Base-by-base conservation (phyloP, 2,888 invertebrate species). In the Choreutis nemorana region DNA sequence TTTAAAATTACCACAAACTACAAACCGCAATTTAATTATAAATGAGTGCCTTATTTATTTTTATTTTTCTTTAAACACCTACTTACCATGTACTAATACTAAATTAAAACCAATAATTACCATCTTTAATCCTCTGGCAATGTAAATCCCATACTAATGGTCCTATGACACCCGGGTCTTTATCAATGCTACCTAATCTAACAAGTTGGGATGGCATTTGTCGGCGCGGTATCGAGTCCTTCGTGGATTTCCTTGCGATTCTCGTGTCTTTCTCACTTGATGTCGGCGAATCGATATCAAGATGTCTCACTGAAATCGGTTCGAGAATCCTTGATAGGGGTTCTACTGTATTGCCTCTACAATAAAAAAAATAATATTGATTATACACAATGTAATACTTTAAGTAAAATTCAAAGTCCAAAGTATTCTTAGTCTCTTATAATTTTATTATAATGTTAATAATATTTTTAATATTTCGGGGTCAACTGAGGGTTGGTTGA, bases 121-220 rank as follows among this genome's bases (percentile, higher is more conserved):
- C 66, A 50, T 81, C 82, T 36, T 82, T 81, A 26, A 87, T 71
- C 44, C 85, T 81, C 55, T 88, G 88, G 49, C 87, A 86, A 50
- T 90, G 89, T 33, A 89, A 73, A 54, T 89, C 89, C 91, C 91
- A 92, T 4, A 91, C 91, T 29, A 91, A 68, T 0, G 92, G 92
- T 0, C 92, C 91, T 16, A 92, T 83, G 3, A 91, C 87, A 1
- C 92, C 92, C 0, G 92, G 91, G 65, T 92, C 92, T 24, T 86
- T 85, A 42, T 86, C 87, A 28, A 87, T 82, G 52, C 92, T 92
- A 28, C 87, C 87, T 23, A 89, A 83, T 15, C 90, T 72, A 2
- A 82, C 70, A 13, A 87, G 55, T 39, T 79, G 77, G 0, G 75
- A 70, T 0, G 75, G 52, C 77, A 73, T 75, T 43, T 75, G 78